Evolutionary conservation across 2,797 vertebrate genomes (phyloP).

Genomic region (Gymnothorax reevesii): DNA sequence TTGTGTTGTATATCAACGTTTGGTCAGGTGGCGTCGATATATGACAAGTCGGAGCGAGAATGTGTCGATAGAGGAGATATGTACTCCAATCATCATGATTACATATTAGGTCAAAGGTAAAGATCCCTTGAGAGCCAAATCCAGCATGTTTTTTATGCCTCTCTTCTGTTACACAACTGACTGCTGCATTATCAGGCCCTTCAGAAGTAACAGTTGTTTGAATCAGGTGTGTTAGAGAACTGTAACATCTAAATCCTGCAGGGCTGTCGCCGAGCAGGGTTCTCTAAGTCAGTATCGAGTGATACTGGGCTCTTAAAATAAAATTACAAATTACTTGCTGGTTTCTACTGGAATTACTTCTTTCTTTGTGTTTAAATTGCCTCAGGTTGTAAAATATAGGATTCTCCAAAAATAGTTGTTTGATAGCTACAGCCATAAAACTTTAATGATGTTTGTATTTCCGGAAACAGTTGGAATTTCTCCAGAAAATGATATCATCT

Average conservation of each 20-base stretch:
- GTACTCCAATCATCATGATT: background rate
- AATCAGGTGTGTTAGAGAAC: too few species aligned
- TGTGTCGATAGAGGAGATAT: background rate
- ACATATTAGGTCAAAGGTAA: background rate
- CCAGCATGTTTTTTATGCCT: too few species aligned
- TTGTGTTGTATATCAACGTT: too few species aligned
- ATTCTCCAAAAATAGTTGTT: background rate
- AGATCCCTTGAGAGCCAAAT: too few species aligned
- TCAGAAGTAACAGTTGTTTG: too few species aligned
- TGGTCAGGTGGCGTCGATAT: too few species aligned
- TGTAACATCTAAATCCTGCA: too few species aligned
- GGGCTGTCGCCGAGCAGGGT: too few species aligned
- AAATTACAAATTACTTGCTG: background rate
- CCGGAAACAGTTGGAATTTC: background rate
- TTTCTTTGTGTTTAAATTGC: background rate
- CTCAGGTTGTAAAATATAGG: background rate
- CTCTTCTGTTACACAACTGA: too few species aligned
- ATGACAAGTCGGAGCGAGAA: background rate
- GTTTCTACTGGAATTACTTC: background rate
- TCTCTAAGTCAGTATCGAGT: background rate
- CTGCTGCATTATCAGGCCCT: too few species aligned
- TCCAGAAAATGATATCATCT: background rate
- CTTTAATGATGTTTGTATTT: conserved; percentile 7
- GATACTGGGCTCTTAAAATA: background rate
- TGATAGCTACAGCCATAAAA: conserved; percentile 1